Evolutionary conservation across 2,797 vertebrate species (phyloP), one percentile per base, ranked within the genome.

Genomic region (Ctenopoma multispine): DNA sequence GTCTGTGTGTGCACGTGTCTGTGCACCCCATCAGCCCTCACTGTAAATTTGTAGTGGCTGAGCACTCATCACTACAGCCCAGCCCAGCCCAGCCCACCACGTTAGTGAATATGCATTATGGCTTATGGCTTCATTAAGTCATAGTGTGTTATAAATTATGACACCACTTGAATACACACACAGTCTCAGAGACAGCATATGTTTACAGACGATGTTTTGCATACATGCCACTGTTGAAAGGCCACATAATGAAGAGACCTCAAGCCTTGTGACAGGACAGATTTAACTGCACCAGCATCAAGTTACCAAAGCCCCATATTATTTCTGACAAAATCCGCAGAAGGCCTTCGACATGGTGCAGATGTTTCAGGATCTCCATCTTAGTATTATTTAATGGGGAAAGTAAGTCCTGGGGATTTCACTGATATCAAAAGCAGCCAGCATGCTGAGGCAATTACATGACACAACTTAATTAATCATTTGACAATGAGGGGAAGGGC

Each of bases 401-500:
- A 84, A 87, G 77, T 65, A 87, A 85, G 75, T 87, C 61, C 75
- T 54, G 21, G 67, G 78, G 79, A 87, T 91, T 92, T 71, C 66
- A 71, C 11, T 62, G 77, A 85, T 87, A 90, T 87, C 89, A 87
- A 92, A 92, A 81, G 78, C 87, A 87, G 80, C 75, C 62, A 27
- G 79, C 80, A 56, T 79, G 80, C 88, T 72, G 85, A 90, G 87
- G 89, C 83, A 92, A 92, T 92, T 91, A 92, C 83, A 88, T 86
- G 91, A 90, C 89, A 92, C 81, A 78, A 87, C 76, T 92, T 93
- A 92, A 92, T 92, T 86, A 93, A 92, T 90, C 84, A 89, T 90
- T 92, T 92, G 92, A 93, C 91, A 93, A 93, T 93, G 92, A 93
- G 90, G 91, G 91, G 91, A 92, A 93, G 90, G 91, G 91, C 91